A percentile compares a stretch with the other conserved stretches of the same genome.
Evolutionary conservation across 2,888 invertebrate genomes (phyloP).

Genomic region (Chirona hameri): DNA sequence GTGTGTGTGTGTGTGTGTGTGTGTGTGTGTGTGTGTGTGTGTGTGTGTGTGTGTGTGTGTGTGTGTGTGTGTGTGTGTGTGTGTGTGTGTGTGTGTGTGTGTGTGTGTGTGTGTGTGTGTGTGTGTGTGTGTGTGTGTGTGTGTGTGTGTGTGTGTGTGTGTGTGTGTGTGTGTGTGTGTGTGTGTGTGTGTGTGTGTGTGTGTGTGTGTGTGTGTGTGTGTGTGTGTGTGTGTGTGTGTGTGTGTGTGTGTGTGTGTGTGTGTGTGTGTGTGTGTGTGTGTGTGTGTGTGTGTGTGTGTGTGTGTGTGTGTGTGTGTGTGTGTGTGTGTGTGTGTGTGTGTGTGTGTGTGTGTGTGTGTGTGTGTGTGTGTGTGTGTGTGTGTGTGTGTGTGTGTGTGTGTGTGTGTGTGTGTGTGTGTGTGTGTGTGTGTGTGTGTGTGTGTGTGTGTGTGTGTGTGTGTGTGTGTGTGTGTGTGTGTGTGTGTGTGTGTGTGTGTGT

Average conservation of each 20-base stretch:
- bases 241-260: no score
- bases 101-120: no score
- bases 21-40: no score
- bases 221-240: neutral
- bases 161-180: constrained; percentile 31
- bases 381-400: neutral
- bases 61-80: no score
- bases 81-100: no score
- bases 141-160: constrained; percentile 26
- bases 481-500: constrained; percentile 24
- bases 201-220: neutral
- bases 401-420: neutral
- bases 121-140: constrained; percentile 25
- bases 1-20: no score
- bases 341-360: neutral
- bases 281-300: no score
- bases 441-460: constrained; percentile 31
- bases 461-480: constrained; percentile 29
- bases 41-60: no score
- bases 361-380: neutral
- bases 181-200: constrained; percentile 28
- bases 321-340: neutral
- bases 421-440: constrained; percentile 29
- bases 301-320: neutral
- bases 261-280: no score